These are phyloP conservation scores for Antechinus flavipes DNA, from an alignment of 2,113 vertebrate species.

Conservation along the genomic window DNA sequence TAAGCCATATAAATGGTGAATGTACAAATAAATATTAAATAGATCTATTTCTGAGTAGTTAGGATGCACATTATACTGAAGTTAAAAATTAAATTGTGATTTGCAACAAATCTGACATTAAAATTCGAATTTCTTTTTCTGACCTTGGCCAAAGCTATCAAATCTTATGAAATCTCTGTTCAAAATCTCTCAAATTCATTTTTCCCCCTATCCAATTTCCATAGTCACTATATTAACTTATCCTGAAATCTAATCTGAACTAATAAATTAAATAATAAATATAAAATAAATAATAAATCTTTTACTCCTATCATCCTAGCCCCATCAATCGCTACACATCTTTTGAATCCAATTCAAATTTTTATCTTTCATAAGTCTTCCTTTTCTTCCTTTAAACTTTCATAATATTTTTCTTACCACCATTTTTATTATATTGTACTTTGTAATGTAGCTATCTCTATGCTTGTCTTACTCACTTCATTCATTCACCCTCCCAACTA, in stretches of 20 bases:
- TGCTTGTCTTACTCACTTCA: background rate
- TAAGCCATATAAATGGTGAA: no score
- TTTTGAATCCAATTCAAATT: slow-evolving; percentile 3
- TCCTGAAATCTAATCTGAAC: background rate
- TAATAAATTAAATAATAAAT: background rate
- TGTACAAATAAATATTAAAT: no score
- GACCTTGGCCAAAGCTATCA: background rate
- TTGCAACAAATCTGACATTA: background rate
- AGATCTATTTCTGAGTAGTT: background rate
- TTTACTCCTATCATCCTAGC: background rate
- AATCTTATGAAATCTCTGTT: background rate
- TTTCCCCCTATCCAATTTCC: background rate
- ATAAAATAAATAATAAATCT: background rate
- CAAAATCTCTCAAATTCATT: background rate
- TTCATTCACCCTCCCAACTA: background rate
- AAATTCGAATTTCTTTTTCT: background rate
- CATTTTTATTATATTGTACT: slow-evolving; percentile 32
- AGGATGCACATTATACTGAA: background rate
- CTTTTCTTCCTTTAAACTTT: background rate
- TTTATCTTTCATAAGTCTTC: background rate
- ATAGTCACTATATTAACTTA: background rate
- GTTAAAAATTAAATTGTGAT: background rate
- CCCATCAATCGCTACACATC: background rate
- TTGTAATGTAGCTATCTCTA: slow-evolving; percentile 31
- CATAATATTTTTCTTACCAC: background rate